Conservation (phyloP, 1,140 invertebrate genomes). For the Drosophila elegans region DNA sequence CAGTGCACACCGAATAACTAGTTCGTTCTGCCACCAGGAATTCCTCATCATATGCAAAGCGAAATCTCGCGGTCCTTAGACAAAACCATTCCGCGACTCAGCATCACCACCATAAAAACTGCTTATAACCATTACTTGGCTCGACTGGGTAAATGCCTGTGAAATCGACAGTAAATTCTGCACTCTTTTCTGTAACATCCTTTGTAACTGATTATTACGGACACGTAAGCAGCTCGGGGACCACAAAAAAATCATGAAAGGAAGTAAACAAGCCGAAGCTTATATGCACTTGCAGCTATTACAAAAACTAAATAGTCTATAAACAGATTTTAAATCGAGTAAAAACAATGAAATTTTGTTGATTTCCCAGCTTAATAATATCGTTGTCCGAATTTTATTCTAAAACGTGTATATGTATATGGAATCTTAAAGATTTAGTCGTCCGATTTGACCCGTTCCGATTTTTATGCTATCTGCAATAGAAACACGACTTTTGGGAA, state of each 20-base stretch:
- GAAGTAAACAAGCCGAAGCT: too few relatives aligned
- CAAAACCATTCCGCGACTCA: conserved; percentile 24
- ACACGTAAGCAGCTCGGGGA: conserved; percentile 33
- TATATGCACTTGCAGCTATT: too few relatives aligned
- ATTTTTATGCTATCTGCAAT: too few relatives aligned
- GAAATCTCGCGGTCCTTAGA: conserved; percentile 28
- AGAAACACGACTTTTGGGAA: too few relatives aligned
- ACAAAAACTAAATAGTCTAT: too few relatives aligned
- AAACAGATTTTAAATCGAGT: too few relatives aligned
- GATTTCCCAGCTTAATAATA: too few relatives aligned
- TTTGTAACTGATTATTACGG: conserved; percentile 76
- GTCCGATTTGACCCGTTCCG: too few relatives aligned
- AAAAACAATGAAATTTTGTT: too few relatives aligned
- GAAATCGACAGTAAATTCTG: conserved; percentile 77
- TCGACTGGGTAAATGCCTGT: conserved; percentile 62
- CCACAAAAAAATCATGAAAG: conserved; percentile 11
- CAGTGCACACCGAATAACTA: conserved; percentile 12
- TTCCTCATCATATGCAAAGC: conserved; percentile 37
- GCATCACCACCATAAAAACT: conserved; percentile 28
- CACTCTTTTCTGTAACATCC: conserved; percentile 7
- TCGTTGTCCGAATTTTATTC: too few relatives aligned
- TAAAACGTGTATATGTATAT: too few relatives aligned
- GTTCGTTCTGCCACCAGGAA: conserved; percentile 21
- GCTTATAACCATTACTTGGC: conserved; percentile 30
- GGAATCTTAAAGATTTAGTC: too few relatives aligned